Base-by-base conservation (phyloP, 2,113 vertebrate genomes). In the Toxotes jaculatrix region DNA sequence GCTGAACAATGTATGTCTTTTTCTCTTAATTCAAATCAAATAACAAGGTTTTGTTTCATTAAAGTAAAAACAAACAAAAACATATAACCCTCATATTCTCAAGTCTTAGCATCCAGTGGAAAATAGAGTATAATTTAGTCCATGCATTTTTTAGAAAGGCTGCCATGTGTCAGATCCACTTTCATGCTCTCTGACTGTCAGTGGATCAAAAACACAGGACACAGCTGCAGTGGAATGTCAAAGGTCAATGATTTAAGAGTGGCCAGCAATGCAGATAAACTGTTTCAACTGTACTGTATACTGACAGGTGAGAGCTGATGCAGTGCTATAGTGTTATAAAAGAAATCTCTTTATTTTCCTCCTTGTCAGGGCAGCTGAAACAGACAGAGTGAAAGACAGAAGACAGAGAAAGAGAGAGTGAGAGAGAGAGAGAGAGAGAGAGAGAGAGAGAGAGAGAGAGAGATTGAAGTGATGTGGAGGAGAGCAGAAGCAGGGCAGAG, bases 131-230 rank as follows among this genome's bases (percentile, higher is more conserved):
- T 12, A 69, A 66, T 65, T 80, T 19, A 84, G 81, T 91, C 67
- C 88, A 91, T 87, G 84, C 88, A 87, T 78, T 82, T 80, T 27
- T 40, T 45, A 61, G 36, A 87, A 89, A 89, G 65, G 84, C 80
- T 66, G 79, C 53, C 42, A 43, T 71, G 62, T 65, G 34, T 70
- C 32, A 43, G 79, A 67, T 63, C 76, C 82, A 90, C 81, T 23
- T 74, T 76, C 53, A 77, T 60, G 64, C 45, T 81, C 57, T 85
- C 34, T 43, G 64, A 79, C 13, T 14, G 59, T 62, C 42, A 59
- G 79, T 77, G 82, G 47, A 82, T 49, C 73, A 42, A 69, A 79
- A 70, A 78, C 57, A 82, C 74, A 43, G 53, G 3, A 69, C 31
- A 60, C 71, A 83, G 72, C 74, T 74, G 73, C 63, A 79, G 77